Evolutionary conservation across 2,797 vertebrate genomes (phyloP).

Genomic region (Paramormyrops hopkinsi): DNA sequence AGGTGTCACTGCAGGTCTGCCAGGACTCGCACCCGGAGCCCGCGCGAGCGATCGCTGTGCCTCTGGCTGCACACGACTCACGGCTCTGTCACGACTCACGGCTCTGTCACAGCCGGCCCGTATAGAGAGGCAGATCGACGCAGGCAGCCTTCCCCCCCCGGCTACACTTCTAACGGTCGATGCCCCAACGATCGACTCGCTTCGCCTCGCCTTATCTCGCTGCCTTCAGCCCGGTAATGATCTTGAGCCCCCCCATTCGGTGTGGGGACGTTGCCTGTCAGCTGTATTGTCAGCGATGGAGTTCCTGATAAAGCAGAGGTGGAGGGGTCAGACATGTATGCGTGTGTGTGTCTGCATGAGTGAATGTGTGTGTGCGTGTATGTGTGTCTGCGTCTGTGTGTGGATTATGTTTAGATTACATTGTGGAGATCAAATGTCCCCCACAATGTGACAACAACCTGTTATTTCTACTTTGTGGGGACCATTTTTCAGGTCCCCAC

Average conservation of each 20-base stretch:
- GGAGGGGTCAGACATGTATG: neutral
- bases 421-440: neutral
- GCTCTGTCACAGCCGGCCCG: slow-evolving; percentile 4
- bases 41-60: neutral
- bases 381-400: neutral
- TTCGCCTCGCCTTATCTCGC: slow-evolving; percentile 41
- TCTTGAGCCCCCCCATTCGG: neutral
- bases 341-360: neutral
- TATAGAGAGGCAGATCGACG: neutral
- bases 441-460: neutral
- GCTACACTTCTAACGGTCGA: slow-evolving; percentile 29
- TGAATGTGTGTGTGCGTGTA: neutral
- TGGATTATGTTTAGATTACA: neutral
- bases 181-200: slow-evolving; percentile 29
- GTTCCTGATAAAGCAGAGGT: slow-evolving; percentile 30
- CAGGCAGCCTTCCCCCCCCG: neutral
- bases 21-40: neutral
- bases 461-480: neutral
- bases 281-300: slow-evolving; percentile 34
- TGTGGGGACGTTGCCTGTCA: slow-evolving; percentile 28
- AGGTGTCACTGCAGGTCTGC: neutral
- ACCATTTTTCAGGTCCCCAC: no score
- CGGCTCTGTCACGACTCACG: neutral
- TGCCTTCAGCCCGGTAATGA: slow-evolving; percentile 24
- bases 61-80: neutral